phyloP scores from a whole-genome alignment of 1,140 invertebrate genomes.

The Linepithema humile region DNA sequence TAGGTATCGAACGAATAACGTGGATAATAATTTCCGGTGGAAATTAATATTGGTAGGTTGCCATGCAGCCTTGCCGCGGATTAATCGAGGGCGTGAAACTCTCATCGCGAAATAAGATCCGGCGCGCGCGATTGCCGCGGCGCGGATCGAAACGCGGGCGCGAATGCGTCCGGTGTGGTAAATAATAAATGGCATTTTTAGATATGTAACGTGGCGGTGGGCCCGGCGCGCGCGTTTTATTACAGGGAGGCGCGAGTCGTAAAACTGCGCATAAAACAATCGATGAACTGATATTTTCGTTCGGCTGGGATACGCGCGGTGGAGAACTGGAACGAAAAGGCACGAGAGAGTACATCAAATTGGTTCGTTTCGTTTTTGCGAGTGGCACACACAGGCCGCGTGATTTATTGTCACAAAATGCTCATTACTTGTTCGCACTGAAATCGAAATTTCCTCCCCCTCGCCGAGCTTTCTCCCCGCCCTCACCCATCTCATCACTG shows the following conservation, averaged over 20 bases:
- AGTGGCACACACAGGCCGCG: neutral
- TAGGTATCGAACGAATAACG: neutral
- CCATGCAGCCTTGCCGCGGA: neutral
- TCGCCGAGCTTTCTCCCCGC: neutral
- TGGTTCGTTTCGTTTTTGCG: conserved; percentile 43
- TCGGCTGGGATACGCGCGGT: neutral
- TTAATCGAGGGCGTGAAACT: neutral
- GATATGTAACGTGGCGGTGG: neutral
- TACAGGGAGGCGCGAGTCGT: conserved; percentile 38
- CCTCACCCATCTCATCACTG: neutral
- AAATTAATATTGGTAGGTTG: neutral
- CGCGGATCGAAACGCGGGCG: neutral
- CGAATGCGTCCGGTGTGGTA: neutral
- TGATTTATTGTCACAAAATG: conserved; percentile 45
- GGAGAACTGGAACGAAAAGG: conserved; percentile 46
- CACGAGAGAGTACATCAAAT: conserved; percentile 32
- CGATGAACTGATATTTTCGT: conserved; percentile 50
- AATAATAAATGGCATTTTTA: conserved; percentile 35
- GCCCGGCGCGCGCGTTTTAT: conserved; percentile 27
- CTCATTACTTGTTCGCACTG: conserved; percentile 39
- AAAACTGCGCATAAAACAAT: conserved; percentile 50
- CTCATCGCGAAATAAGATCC: conserved; percentile 2
- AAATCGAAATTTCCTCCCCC: conserved; percentile 16
- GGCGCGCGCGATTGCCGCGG: too few relatives aligned
- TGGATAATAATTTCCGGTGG: neutral